Evolutionary conservation across 1,140 invertebrate species (phyloP).

Genomic region (Drosophila nikananu): DNA sequence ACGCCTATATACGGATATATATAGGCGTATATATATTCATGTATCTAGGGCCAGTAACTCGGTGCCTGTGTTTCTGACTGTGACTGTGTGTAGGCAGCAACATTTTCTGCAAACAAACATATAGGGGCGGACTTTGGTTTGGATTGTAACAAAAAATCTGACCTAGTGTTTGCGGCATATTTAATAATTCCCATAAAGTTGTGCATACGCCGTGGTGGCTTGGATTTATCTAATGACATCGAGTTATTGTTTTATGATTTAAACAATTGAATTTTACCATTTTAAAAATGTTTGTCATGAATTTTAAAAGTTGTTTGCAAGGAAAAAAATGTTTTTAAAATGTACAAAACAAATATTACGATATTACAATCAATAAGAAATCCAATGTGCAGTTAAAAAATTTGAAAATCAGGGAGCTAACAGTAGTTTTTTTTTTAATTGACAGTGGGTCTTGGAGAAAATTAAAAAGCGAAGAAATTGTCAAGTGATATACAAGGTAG

Average conservation of each 20-base stretch:
- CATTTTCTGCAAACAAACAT: constrained; percentile 48
- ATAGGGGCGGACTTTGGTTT: constrained; percentile 33
- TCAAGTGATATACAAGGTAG: neutral
- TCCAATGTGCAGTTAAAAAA: too few species aligned
- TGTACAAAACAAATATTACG: too few species aligned
- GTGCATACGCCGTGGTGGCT: neutral
- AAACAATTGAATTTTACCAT: neutral
- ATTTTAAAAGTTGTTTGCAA: too few species aligned
- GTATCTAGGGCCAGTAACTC: constrained; percentile 41
- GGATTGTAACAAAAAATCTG: neutral
- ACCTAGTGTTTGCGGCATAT: neutral
- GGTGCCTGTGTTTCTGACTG: constrained; percentile 24
- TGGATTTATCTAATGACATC: neutral
- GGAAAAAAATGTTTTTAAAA: too few species aligned
- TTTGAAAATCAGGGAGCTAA: too few species aligned
- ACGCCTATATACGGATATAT: constrained; percentile 29
- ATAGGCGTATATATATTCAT: constrained; percentile 32
- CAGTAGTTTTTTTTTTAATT: too few species aligned
- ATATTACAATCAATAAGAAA: too few species aligned
- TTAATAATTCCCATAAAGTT: neutral
- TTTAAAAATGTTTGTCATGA: neutral
- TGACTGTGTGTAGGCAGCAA: constrained; percentile 34
- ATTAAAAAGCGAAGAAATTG: neutral
- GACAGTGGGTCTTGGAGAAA: too few species aligned
- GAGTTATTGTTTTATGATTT: neutral